phyloP scores from a whole-genome alignment of 2,888 invertebrate genomes.

The Pristionchus japonicus region DNA sequence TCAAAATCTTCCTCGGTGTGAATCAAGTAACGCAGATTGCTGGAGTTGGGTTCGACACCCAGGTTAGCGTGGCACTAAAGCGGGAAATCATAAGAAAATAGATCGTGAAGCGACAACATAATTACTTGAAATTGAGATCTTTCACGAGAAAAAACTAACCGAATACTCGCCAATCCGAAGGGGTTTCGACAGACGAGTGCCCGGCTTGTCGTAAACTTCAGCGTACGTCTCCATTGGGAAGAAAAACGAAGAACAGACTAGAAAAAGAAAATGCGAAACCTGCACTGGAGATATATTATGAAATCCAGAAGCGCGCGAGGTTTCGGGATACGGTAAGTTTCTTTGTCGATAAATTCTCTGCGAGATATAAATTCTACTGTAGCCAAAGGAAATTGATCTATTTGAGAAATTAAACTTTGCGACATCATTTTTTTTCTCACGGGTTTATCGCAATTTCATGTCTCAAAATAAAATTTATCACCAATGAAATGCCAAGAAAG shows the following conservation, averaged over 20 bases:
- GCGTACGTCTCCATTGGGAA: conserved; percentile 7
- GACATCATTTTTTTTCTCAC: not conserved
- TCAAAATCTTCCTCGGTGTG: not conserved
- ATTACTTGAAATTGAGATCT: not conserved
- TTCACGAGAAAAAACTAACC: not conserved
- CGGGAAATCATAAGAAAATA: too few relatives aligned
- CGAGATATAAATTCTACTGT: too few relatives aligned
- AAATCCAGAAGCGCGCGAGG: not conserved
- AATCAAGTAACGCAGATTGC: not conserved
- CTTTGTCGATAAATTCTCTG: not conserved
- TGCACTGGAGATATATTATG: not conserved
- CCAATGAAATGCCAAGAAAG: not conserved
- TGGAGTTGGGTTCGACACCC: not conserved
- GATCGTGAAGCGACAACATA: too few relatives aligned
- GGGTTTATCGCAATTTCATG: not conserved
- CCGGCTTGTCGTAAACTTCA: conserved; percentile 6
- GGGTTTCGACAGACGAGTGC: not conserved
- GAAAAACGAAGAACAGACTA: not conserved
- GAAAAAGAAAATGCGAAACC: not conserved
- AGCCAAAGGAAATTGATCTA: too few relatives aligned
- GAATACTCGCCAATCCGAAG: not conserved
- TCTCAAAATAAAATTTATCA: not conserved
- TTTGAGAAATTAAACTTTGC: too few relatives aligned
- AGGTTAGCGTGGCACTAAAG: not conserved
- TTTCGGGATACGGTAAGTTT: not conserved